Evolutionary conservation across 2,113 vertebrate genomes (phyloP).

Genomic region (Mirounga angustirostris): DNA sequence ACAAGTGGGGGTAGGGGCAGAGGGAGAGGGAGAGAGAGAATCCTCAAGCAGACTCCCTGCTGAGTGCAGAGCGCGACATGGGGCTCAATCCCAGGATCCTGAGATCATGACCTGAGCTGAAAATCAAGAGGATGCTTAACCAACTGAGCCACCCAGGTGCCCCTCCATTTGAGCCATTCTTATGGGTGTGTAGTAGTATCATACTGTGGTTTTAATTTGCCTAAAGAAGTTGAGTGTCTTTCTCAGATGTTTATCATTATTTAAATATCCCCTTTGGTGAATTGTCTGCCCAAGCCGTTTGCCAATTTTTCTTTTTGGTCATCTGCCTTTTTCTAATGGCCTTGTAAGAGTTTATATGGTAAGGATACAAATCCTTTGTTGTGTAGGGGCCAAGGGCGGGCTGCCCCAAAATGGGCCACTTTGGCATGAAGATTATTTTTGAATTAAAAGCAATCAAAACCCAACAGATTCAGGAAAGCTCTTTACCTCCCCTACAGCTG

Average conservation of each 20-base stretch:
- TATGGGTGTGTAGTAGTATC: background rate
- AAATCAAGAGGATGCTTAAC: background rate
- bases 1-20: background rate
- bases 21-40: background rate
- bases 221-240: background rate
- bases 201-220: background rate
- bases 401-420: background rate
- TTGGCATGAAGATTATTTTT: background rate
- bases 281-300: background rate
- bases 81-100: background rate
- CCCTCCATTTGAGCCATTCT: background rate
- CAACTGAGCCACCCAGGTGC: background rate
- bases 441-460: background rate
- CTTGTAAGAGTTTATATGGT: background rate
- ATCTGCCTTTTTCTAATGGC: background rate
- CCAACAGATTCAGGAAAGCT: background rate
- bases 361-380: background rate
- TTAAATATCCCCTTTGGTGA: background rate
- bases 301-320: background rate
- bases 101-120: background rate
- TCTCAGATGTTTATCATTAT: conserved; percentile 2
- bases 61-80: background rate
- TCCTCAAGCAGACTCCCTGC: background rate
- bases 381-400: background rate
- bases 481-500: background rate